Conservation (phyloP, 2,888 invertebrate genomes). For the Lottia scabra region DNA sequence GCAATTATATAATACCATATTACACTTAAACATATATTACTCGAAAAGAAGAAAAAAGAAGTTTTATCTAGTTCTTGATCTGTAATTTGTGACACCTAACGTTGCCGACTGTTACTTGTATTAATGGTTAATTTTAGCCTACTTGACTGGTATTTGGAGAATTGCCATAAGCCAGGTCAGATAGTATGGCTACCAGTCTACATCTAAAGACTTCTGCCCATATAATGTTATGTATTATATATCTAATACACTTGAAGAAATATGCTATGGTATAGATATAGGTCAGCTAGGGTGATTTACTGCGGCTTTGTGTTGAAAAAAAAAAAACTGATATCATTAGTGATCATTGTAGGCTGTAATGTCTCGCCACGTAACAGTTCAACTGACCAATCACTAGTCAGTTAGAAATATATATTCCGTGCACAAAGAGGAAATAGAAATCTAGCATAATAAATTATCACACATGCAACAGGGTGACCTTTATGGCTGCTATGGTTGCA, state of each 20-base stretch:
- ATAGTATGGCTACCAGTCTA: not conserved
- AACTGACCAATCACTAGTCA: not conserved
- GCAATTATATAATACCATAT: too few species aligned
- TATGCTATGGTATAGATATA: not conserved
- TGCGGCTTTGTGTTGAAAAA: not conserved
- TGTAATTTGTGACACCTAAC: not conserved
- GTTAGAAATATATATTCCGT: not conserved
- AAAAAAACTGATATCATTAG: not conserved
- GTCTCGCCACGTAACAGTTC: not conserved
- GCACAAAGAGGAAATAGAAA: not conserved
- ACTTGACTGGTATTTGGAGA: not conserved
- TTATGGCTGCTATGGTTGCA: constrained; percentile 5
- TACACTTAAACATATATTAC: too few species aligned
- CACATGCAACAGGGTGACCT: not conserved
- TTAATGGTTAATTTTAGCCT: constrained; percentile 6
- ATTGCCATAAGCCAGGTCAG: not conserved
- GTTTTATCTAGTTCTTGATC: not conserved
- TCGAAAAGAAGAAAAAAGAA: too few species aligned
- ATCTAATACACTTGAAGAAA: too few species aligned
- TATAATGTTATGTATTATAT: too few species aligned
- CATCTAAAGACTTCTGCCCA: too few species aligned
- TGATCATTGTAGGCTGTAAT: not conserved
- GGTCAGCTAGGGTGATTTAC: not conserved
- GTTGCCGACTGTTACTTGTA: not conserved
- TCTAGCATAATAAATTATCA: not conserved